Evolutionary conservation across 1,140 invertebrate genomes (phyloP).

Genomic region (Hyles vespertilio): DNA sequence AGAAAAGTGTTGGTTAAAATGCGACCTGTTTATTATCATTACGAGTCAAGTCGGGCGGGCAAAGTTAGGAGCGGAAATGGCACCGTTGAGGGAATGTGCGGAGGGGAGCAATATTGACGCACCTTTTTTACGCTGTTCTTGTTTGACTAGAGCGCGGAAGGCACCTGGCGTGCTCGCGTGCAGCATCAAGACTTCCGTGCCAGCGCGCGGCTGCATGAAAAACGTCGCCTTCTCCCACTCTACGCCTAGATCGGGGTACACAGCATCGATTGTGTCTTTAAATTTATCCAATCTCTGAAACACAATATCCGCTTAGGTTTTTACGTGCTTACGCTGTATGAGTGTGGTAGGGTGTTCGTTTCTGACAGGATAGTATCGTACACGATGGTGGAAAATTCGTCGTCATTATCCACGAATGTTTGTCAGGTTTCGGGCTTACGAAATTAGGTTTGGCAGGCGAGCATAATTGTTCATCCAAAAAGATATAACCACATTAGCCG

Average conservation of each 20-base stretch:
- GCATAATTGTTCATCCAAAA: too few relatives aligned
- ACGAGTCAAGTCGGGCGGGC: slow-evolving; percentile 49
- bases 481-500: too few relatives aligned
- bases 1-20: slow-evolving; percentile 47
- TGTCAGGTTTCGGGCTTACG: too few relatives aligned
- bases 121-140: slow-evolving; percentile 47
- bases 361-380: too few relatives aligned
- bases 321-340: too few relatives aligned
- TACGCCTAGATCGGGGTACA: slow-evolving; percentile 28
- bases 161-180: slow-evolving; percentile 39
- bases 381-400: too few relatives aligned
- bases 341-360: too few relatives aligned
- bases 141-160: slow-evolving; percentile 46
- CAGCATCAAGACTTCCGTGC: slow-evolving; percentile 41
- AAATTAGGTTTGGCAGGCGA: too few relatives aligned
- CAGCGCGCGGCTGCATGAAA: slow-evolving; percentile 48
- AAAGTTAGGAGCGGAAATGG: slow-evolving; percentile 68
- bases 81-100: slow-evolving; percentile 15
- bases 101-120: slow-evolving; percentile 34
- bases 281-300: slow-evolving; percentile 40
- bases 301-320: not conserved
- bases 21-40: slow-evolving; percentile 64
- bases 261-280: slow-evolving; percentile 31
- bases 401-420: too few relatives aligned
- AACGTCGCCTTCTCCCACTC: slow-evolving; percentile 43